phyloP scores from a whole-genome alignment of 2,113 vertebrate species.

The Crotalus helleri region DNA sequence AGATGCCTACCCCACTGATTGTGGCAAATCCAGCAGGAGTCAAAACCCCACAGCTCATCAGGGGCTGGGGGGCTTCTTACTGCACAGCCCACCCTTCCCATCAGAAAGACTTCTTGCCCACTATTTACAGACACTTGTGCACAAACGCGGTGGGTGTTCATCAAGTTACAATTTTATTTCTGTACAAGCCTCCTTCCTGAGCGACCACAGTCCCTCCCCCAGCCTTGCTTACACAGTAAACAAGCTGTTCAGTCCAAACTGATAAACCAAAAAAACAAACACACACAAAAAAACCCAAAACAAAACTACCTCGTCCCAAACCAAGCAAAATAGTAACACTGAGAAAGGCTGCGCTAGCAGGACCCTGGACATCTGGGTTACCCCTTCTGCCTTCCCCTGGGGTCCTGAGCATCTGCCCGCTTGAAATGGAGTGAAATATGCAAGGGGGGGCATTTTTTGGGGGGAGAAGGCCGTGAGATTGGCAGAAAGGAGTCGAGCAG shows the following conservation, averaged over 20 bases:
- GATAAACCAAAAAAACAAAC: neutral
- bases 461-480: neutral
- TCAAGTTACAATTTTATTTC: constrained; percentile 74
- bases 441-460: too few relatives aligned
- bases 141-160: neutral
- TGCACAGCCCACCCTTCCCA: neutral
- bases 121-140: neutral
- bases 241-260: constrained; percentile 56
- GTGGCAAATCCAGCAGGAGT: too few relatives aligned
- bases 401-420: neutral
- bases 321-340: neutral
- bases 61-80: neutral
- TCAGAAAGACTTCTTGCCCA: neutral
- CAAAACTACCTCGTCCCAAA: neutral
- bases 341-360: neutral
- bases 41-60: neutral
- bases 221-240: constrained; percentile 79
- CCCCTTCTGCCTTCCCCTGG: constrained; percentile 10
- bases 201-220: constrained; percentile 49
- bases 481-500: too few relatives aligned
- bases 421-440: neutral
- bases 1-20: neutral
- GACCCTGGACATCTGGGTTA: neutral
- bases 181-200: constrained; percentile 65
- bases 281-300: neutral